Evolutionary conservation across 2,797 vertebrate genomes (phyloP), one percentile per base, ranked within the genome.

Genomic region (Paguma larvata): DNA sequence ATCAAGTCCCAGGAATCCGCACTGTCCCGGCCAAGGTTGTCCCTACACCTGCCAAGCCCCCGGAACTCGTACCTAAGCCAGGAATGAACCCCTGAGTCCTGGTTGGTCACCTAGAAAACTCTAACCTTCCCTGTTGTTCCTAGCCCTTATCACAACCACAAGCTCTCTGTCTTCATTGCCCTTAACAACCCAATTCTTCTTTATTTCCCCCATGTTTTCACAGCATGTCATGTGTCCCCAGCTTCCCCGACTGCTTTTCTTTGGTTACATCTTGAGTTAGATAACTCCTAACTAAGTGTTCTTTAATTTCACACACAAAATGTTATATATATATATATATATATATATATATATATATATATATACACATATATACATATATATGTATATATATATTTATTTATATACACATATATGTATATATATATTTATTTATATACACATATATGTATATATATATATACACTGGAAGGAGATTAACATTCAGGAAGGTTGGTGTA

Each of bases 221-320:
- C 38, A 84, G 32, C 56, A 73, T 41, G 16, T 21, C 75, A 13
- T 68, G 12, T 1, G 10, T 80, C 63, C 14, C 38, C 68, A 70
- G 15, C 14, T 19, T 85, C 56, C 78, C 34, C 0, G 10, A 46
- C 78, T 70, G 67, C 4, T 32, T 82, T 91, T 34, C 34, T n/a
- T 38, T 86, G 51, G 34, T 38, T 78, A 23, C 59, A 70, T 5
- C 84, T 75, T 63, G 91, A 85, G 38, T 25, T 59, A 34, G 23
- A 68, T 75, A n/a, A 70, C 68, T 78, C 51, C 89, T 80, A 44
- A 63, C 30, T 62, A 34, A 87, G n/a, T 8, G 8, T 7, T 90
- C 91, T 95, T 88, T 88, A 65, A 79, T 82, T 88, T 94, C 32
- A 25, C 38, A 59, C 15, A 15, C 51, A 15, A 80, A 80, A 73